These are phyloP conservation scores for Hemicentrotus pulcherrimus DNA, from an alignment of 35 echinoderm and acorn worm species.

Conservation along the genomic window DNA sequence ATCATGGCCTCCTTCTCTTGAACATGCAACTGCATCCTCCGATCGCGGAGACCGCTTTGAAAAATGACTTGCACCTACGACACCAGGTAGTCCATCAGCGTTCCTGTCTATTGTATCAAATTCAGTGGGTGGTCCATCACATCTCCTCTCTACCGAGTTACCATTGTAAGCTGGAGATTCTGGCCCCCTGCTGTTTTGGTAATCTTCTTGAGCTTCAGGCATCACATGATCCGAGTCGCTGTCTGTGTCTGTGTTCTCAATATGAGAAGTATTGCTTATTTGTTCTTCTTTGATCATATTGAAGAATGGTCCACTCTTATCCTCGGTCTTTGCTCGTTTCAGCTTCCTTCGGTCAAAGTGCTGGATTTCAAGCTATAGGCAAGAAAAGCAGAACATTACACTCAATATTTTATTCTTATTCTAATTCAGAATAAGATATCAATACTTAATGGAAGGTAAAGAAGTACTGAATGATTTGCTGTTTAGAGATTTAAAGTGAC, in stretches of 20 bases:
- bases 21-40: neutral
- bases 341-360: constrained; percentile 61
- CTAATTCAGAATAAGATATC: too few species aligned
- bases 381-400: constrained; percentile 4
- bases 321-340: constrained; percentile 47
- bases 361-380: constrained; percentile 53
- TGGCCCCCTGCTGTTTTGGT: neutral
- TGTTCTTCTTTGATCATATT: neutral
- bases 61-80: neutral
- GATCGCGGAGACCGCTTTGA: neutral
- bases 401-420: too few species aligned
- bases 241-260: neutral
- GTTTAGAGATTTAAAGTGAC: too few species aligned
- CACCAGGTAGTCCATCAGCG: neutral
- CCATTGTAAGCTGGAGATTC: neutral
- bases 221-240: neutral
- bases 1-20: neutral
- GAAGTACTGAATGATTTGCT: too few species aligned
- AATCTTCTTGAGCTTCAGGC: neutral
- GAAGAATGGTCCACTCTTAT: constrained; percentile 53
- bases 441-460: too few species aligned
- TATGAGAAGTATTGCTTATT: neutral
- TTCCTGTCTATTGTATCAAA: neutral
- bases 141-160: neutral
- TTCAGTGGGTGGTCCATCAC: neutral